Conservation (phyloP, 2,113 vertebrate genomes). For the Neotoma lepida region DNA sequence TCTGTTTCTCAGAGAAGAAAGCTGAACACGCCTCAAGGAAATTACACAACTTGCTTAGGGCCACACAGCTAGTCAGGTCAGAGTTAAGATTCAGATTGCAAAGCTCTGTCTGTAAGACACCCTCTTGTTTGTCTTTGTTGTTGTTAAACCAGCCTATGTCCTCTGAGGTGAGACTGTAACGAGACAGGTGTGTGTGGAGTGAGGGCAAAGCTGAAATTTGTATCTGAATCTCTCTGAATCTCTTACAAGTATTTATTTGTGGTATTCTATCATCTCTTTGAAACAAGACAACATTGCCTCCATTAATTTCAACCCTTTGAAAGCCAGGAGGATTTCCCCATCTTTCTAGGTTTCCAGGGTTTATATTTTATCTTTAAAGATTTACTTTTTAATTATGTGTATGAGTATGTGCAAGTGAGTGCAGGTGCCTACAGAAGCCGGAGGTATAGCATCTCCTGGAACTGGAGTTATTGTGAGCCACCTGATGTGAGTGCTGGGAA, state of each 20-base stretch:
- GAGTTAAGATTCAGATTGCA: neutral
- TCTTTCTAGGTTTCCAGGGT: neutral
- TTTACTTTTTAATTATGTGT: neutral
- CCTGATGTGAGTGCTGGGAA: neutral
- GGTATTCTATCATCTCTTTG: neutral
- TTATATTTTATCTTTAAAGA: neutral
- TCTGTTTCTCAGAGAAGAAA: neutral
- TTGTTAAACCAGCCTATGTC: neutral
- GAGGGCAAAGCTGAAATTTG: neutral
- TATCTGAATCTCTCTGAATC: neutral
- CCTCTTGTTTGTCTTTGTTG: neutral
- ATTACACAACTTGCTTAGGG: neutral
- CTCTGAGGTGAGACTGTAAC: neutral
- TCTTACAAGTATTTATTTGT: neutral
- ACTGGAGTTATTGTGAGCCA: neutral
- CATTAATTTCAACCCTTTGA: neutral
- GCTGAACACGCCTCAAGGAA: neutral
- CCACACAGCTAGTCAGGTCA: neutral
- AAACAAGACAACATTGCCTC: neutral
- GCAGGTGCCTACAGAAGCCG: no score
- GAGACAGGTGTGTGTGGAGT: neutral
- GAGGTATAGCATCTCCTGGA: neutral
- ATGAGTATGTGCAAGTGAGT: neutral
- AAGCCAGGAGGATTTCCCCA: neutral
- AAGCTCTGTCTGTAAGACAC: neutral